Conservation (phyloP, 2,888 invertebrate species). For the Endomychus coccineus region DNA sequence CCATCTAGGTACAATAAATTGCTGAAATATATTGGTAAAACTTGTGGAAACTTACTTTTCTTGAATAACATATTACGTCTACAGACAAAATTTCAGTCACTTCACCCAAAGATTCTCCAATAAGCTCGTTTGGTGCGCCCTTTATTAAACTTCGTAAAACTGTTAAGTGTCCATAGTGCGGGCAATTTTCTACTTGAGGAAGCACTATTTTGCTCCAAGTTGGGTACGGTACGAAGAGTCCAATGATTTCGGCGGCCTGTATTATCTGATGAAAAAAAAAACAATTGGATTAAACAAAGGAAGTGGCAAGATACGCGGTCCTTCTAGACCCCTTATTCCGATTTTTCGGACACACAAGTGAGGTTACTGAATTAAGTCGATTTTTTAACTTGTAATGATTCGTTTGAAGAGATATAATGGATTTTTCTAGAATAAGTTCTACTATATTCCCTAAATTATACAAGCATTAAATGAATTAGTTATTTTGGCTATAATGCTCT, state of each 20-base stretch:
- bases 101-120: slow-evolving; percentile 47
- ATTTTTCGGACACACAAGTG: too few species aligned
- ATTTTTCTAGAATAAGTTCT: too few species aligned
- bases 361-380: too few species aligned
- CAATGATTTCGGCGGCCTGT: slow-evolving; percentile 63
- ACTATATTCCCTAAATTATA: too few species aligned
- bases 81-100: slow-evolving; percentile 54
- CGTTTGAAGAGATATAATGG: too few species aligned
- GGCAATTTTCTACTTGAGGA: slow-evolving; percentile 52
- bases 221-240: slow-evolving; percentile 64
- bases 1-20: too few species aligned
- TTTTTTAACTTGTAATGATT: too few species aligned
- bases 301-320: too few species aligned
- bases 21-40: neutral
- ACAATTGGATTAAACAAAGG: too few species aligned
- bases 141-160: slow-evolving; percentile 56
- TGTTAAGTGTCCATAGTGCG: slow-evolving; percentile 49
- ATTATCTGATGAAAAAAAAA: slow-evolving; percentile 57
- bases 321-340: too few species aligned
- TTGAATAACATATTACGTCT: slow-evolving; percentile 53
- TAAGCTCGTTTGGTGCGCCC: slow-evolving; percentile 48
- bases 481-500: too few species aligned
- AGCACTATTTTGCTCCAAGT: slow-evolving; percentile 64
- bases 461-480: too few species aligned
- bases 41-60: slow-evolving; percentile 44